Evolutionary conservation across 2,113 vertebrate species (phyloP), one percentile per base, ranked within the genome.

Genomic region (Apistogramma diplotaenia): DNA sequence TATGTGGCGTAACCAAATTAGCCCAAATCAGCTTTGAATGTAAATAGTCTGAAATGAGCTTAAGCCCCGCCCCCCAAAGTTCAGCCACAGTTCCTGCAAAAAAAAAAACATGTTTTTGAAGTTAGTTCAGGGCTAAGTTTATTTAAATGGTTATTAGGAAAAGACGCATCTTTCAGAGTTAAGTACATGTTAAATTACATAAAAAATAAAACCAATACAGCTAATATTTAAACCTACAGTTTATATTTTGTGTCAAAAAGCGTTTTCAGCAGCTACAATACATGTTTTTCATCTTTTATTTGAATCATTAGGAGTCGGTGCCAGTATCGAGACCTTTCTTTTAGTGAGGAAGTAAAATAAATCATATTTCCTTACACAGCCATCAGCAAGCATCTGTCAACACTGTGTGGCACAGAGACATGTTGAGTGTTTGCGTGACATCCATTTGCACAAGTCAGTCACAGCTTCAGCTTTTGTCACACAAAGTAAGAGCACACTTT

Each of bases 401-500:
- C 76, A 18, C 33, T 40, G 11, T 74, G 49, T 65, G 46, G n/a
- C 58, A 29, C 40, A 77, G 27, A 78, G 65, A 60, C 58, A 19
- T 33, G 35, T 21, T 60, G 13, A 53, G 37, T 65, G 21, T 25
- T 58, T 55, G 37, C 21, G 70, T 10, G 19, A 60, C 21, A 4
- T 35, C 12, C 59, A 23, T 55, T 70, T 73, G 76, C 82, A 79
- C 82, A 77, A 72, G 31, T 40, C 19, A 27, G 11, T 79, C 72
- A 46, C 25, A 70, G 55, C 55, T 84, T 62, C 43, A 71, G n/a
- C 70, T 78, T 86, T 78, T 2, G 6, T 46, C 25, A 35, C 53
- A 43, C 46, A 76, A 87, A 90, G 81, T 79, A 89, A 90, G 79
- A 91, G 90, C 88, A 92, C 92, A 92, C 59, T 81, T 81, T 60